Evolutionary conservation across 1,140 invertebrate species (phyloP), one percentile per base, ranked within the genome.

Genomic region (Sipha flava): DNA sequence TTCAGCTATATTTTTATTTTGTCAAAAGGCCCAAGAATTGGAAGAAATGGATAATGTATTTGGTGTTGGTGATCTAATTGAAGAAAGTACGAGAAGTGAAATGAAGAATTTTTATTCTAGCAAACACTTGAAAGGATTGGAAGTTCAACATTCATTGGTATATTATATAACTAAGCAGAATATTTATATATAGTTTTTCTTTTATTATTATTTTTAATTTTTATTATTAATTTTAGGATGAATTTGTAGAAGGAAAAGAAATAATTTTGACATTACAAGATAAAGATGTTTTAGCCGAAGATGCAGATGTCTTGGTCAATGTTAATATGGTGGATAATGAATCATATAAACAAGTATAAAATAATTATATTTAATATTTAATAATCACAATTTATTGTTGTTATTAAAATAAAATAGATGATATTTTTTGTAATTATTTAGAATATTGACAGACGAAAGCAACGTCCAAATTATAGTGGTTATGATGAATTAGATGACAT

Each of bases 251-350:
- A 85, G 97, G 95, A 29, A 89, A 89, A 83, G 90, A 91, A 79
- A 90, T 97, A 4, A 92, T 99, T 81, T 87, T 99, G 80, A 99
- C 98, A 1, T 87, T 99, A 23, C 94, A 98, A 86, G 98, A 99
- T 87, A 92, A 93, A 85, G 92, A 90, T 83, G 91, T 99, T 31
- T 87, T 99, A 37, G 93, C 96, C 81, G 93, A 96, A 68, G 91
- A 93, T 72, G 90, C 89, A 3, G 98, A 99, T 87, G 91, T 95
- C 18, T 88, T 99, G 29, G 90, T 98, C 29, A 99, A 99, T 88
- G 95, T 98, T 2, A 99, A 99, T 86, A 91, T 99, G 84, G 84
- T 95, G 0, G 97, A 99, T 84, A 91, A 97, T 83, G 97, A 99
- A 85, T 89, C 90, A 72, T 95, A 96, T 84, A 92, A 93, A 83